These are phyloP conservation scores for Campoplex capitator DNA, from an alignment of 2,888 invertebrate species.

Conservation along the genomic window DNA sequence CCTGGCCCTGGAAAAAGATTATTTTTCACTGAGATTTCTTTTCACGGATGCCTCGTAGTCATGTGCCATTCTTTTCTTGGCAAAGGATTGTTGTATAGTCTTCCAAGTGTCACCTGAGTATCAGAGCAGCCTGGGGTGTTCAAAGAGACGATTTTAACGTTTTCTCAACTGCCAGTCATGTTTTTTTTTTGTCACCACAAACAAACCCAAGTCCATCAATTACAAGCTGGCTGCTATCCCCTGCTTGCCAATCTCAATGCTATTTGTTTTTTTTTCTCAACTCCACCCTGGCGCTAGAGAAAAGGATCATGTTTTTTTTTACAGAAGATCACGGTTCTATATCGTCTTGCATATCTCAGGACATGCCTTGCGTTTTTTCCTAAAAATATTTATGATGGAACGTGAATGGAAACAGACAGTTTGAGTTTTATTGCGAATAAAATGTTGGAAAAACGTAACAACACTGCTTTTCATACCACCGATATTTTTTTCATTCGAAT, in stretches of 20 bases:
- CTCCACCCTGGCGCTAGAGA: background rate
- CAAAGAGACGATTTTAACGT: background rate
- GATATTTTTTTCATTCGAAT: too few relatives aligned
- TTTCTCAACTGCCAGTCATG: background rate
- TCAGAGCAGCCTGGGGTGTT: background rate
- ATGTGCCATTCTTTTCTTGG: too few relatives aligned
- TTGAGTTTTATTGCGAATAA: too few relatives aligned
- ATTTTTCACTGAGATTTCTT: background rate
- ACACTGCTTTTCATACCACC: too few relatives aligned
- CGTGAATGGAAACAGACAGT: background rate
- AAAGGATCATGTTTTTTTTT: background rate
- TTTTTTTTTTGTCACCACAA: background rate
- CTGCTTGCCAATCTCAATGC: background rate
- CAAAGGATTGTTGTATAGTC: background rate
- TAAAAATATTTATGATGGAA: background rate
- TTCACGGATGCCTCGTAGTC: background rate
- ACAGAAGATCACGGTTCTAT: background rate
- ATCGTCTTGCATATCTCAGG: background rate
- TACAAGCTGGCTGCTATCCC: background rate
- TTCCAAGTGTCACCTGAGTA: slow-evolving; percentile 1
- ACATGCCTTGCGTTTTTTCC: background rate
- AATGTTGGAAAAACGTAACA: too few relatives aligned
- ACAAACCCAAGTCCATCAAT: slow-evolving; percentile 5
- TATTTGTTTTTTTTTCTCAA: background rate
- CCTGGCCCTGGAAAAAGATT: background rate